phyloP scores from a whole-genome alignment of 2,888 invertebrate genomes.

The Choristoneura rosaceana region DNA sequence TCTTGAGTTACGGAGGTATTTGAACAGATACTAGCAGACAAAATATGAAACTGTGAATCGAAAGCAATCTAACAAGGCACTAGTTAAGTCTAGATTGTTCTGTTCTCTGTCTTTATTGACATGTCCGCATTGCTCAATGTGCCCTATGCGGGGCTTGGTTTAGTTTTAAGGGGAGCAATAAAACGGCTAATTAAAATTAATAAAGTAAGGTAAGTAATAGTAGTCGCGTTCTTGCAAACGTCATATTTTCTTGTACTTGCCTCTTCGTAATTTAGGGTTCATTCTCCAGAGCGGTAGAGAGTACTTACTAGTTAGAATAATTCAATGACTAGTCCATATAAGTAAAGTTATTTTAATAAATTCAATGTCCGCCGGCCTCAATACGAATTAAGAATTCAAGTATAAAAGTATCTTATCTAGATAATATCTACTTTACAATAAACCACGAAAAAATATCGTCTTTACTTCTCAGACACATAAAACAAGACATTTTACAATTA shows the following conservation, averaged over 20 bases:
- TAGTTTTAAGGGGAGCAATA: slow-evolving; percentile 76
- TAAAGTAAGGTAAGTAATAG: slow-evolving; percentile 62
- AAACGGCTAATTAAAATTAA: slow-evolving; percentile 60
- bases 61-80: slow-evolving; percentile 9
- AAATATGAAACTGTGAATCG: not conserved
- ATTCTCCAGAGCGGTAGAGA: slow-evolving; percentile 84
- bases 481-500: not conserved
- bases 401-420: not conserved
- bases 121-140: slow-evolving; percentile 84
- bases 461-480: not conserved
- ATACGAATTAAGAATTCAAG: slow-evolving; percentile 21
- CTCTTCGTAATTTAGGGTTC: slow-evolving; percentile 67
- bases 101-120: slow-evolving; percentile 54
- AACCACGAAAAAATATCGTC: not conserved
- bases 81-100: slow-evolving; percentile 32
- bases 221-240: slow-evolving; percentile 66
- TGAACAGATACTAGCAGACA: not conserved
- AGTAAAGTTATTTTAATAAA: slow-evolving; percentile 75
- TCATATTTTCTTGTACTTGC: slow-evolving; percentile 51
- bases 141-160: slow-evolving; percentile 71
- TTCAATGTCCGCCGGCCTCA: slow-evolving; percentile 73
- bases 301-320: slow-evolving; percentile 85
- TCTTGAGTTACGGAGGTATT: not conserved
- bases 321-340: slow-evolving; percentile 85
- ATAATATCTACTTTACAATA: not conserved